Evolutionary conservation across 2,888 invertebrate species (phyloP).

Genomic region (Axea sp.): DNA sequence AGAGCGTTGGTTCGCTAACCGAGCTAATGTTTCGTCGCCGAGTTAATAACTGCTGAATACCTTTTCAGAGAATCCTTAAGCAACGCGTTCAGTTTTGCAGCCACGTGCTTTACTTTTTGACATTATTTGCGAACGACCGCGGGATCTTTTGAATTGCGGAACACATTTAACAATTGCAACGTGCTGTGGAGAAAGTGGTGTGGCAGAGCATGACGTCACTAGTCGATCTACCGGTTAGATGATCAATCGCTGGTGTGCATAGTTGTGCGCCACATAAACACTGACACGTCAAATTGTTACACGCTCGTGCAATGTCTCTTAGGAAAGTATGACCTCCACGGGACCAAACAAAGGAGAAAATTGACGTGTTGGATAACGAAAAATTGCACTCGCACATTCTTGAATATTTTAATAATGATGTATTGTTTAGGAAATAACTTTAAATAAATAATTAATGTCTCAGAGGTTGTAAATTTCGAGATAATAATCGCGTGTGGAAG

Average conservation of each 20-base stretch:
- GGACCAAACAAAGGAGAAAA: constrained; percentile 51
- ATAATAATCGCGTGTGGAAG: constrained; percentile 25
- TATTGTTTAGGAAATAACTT: constrained; percentile 33
- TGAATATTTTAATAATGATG: constrained; percentile 49
- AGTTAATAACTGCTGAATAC: constrained; percentile 1
- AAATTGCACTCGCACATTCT: constrained; percentile 30
- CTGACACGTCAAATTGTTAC: constrained; percentile 46
- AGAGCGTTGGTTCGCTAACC: constrained; percentile 10
- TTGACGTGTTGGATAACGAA: constrained; percentile 37
- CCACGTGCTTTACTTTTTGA: too few relatives aligned
- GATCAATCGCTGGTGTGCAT: constrained; percentile 47
- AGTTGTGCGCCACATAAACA: constrained; percentile 30
- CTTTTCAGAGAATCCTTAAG: neutral
- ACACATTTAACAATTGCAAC: constrained; percentile 16
- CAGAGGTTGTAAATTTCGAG: constrained; percentile 3
- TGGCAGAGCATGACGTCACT: constrained; percentile 60
- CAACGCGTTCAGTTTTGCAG: too few relatives aligned
- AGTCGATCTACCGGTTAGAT: constrained; percentile 45
- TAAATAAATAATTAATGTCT: constrained; percentile 46
- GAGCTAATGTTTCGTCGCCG: constrained; percentile 15
- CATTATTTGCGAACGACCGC: neutral
- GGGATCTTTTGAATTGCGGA: constrained; percentile 10
- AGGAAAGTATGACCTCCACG: constrained; percentile 49
- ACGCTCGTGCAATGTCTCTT: constrained; percentile 32
- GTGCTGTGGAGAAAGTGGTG: constrained; percentile 64